Evolutionary conservation across 2,888 invertebrate species (phyloP).

Genomic region (Perizoma flavofasciatum): DNA sequence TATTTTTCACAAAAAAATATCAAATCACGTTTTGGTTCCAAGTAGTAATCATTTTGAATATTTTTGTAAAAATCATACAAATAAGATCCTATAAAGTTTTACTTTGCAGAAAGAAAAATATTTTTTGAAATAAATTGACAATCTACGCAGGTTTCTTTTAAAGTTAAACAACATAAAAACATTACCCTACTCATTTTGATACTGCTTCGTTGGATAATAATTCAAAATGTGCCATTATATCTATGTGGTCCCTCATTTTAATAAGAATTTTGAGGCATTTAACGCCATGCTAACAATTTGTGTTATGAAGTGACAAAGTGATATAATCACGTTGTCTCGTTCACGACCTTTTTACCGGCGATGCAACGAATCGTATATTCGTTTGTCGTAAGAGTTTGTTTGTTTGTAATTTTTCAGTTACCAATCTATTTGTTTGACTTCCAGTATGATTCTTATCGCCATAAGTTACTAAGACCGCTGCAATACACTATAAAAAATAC

Average conservation of each 20-base stretch:
- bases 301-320: slow-evolving; percentile 33
- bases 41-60: slow-evolving; percentile 21
- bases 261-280: slow-evolving; percentile 25
- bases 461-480: too few species aligned
- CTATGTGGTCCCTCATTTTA: slow-evolving; percentile 12
- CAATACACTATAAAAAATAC: too few species aligned
- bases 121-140: too few species aligned
- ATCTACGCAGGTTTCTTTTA: too few species aligned
- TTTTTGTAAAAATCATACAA: too few species aligned
- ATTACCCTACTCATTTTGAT: slow-evolving; percentile 14
- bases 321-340: slow-evolving; percentile 33
- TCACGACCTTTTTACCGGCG: slow-evolving; percentile 3
- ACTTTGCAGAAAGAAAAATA: too few species aligned
- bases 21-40: slow-evolving; percentile 34
- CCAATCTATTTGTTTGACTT: too few species aligned
- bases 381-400: too few species aligned
- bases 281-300: slow-evolving; percentile 31
- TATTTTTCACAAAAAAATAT: slow-evolving; percentile 19
- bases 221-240: slow-evolving; percentile 17
- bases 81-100: too few species aligned
- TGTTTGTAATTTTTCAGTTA: too few species aligned
- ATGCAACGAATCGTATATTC: too few species aligned
- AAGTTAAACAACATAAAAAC: not conserved
- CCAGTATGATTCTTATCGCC: too few species aligned
- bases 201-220: slow-evolving; percentile 6